phyloP scores from a whole-genome alignment of 92 coral and sea anemone species.

The Zoanthus sociatus region DNA sequence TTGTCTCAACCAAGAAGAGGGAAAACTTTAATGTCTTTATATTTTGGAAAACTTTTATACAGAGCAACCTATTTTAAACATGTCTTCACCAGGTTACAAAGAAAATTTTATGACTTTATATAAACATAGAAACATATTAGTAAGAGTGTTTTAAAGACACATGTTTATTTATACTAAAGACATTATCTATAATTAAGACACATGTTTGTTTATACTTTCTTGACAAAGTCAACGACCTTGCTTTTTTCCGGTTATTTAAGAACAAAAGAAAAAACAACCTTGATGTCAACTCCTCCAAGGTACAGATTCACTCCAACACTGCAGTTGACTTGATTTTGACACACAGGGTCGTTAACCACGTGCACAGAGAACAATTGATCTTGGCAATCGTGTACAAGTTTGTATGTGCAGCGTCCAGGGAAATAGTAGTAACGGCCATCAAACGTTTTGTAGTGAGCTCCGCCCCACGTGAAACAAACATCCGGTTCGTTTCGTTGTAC shows the following conservation, averaged over 20 bases:
- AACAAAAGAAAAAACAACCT: conserved; percentile 59
- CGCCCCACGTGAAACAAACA: conserved; percentile 86
- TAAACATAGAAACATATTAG: too few relatives aligned
- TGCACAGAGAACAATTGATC: conserved; percentile 92
- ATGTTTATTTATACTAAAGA: too few relatives aligned
- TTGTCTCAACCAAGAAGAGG: too few relatives aligned
- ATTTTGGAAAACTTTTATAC: too few relatives aligned
- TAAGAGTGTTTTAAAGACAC: too few relatives aligned
- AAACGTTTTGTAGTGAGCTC: conserved; percentile 81
- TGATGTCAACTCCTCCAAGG: conserved; percentile 85
- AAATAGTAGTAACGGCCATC: conserved; percentile 88
- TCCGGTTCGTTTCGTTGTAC: conserved; percentile 77
- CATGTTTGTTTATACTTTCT: too few relatives aligned
- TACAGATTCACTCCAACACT: conserved; percentile 83
- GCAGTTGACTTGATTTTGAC: conserved; percentile 65
- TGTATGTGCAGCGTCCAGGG: conserved; percentile 96
- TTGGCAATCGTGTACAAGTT: conserved; percentile 86
- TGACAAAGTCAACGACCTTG: not conserved
- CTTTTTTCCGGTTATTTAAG: not conserved
- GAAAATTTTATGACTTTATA: too few relatives aligned
- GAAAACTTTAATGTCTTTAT: too few relatives aligned
- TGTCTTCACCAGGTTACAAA: too few relatives aligned
- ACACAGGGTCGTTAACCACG: conserved; percentile 73
- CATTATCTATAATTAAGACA: too few relatives aligned
- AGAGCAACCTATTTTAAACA: too few relatives aligned